Base-by-base conservation (phyloP, 2,888 invertebrate genomes). In the Onthophagus sagittarius region DNA sequence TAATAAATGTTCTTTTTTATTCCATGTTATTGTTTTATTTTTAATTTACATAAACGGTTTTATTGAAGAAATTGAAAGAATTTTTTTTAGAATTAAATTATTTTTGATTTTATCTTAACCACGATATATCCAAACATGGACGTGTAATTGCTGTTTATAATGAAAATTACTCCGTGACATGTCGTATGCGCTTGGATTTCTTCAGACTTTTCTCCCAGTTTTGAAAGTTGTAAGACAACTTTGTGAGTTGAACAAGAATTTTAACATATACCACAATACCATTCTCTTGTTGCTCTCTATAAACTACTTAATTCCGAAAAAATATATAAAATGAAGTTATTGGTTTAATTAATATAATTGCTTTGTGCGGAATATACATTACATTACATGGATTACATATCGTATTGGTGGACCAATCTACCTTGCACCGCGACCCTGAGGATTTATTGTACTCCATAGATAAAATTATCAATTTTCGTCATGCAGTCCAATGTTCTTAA, bases 1-100 rank as follows among this genome's bases (percentile, higher is more conserved):
- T 73, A 32, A 71, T 73, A 70, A 70, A 73, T 39, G 71, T 73
- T 73, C 67, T 73, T 71, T 62, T 71, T 71, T 67, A 71, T 71
- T 15, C 32, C 23, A 67, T 23, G n/a, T 5, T 67, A 13, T 14
- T 13, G 9, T 63, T 67, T 23, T 23, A 65, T 67, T 67, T 53
- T 7, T 53, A 53, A 9, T 9, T 1, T 53, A 2, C 39, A 53
- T 23, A 23, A 53, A 53, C 6, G 2, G 1, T 53, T 9, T 9
- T 11, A 9, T 53, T 4, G n/a, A 53, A 53, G 11, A 2, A 4
- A 53, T 53, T 11, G 39, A 7, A 53, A 5, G 7, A 11, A 53
- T 53, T 9, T 53, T 53, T 53, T 9, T 4, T 7, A 53, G 39
- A 53, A 53, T 53, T 53, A 1, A 53, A 53, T 9, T 9, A 53